phyloP scores from a whole-genome alignment of 2,888 invertebrate species.

The Rhogogaster chlorosoma region DNA sequence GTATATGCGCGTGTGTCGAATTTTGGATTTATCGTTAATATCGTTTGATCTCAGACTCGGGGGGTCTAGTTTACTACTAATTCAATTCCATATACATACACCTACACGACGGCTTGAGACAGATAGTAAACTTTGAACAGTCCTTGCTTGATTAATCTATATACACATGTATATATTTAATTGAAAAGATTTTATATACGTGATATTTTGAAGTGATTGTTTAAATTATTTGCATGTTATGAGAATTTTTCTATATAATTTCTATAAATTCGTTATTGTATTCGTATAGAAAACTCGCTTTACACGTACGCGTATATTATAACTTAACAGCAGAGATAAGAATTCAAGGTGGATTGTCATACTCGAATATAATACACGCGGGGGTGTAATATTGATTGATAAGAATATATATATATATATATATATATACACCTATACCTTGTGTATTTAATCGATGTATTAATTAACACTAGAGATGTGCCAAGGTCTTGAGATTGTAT shows the following conservation, averaged over 20 bases:
- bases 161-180: background rate
- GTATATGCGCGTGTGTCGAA: background rate
- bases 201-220: too few species aligned
- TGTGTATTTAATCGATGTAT: background rate
- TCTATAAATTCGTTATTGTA: too few species aligned
- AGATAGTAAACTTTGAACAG: background rate
- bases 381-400: background rate
- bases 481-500: slow-evolving; percentile 28
- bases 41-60: background rate
- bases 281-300: too few species aligned
- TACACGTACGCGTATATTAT: too few species aligned
- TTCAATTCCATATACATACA: background rate
- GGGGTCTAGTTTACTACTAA: background rate
- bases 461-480: slow-evolving; percentile 4
- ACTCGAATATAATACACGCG: background rate
- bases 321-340: too few species aligned
- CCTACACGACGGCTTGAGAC: background rate
- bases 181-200: background rate
- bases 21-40: background rate
- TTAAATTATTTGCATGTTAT: too few species aligned
- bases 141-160: background rate
- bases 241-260: too few species aligned
- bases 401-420: too few species aligned
- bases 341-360: too few species aligned
- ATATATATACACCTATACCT: too few species aligned